Evolutionary conservation across 1,140 invertebrate species (phyloP), one percentile per base, ranked within the genome.

Genomic region (Drosophila insularis): DNA sequence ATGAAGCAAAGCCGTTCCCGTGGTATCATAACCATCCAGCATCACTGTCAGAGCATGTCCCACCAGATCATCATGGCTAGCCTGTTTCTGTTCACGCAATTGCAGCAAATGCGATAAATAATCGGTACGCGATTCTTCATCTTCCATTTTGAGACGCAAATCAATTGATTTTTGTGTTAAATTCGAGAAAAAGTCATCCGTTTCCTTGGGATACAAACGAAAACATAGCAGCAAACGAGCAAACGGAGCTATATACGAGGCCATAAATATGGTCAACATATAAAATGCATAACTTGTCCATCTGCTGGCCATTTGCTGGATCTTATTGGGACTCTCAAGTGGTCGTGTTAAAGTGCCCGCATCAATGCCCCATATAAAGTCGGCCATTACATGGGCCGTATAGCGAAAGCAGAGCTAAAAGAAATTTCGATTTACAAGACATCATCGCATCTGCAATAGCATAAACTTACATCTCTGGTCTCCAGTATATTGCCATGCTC

Each of bases 21-120:
- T 78, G 0, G 95, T 95, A 43, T 95, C 95, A 69, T 93, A 95
- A 8, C 94, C 94, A 78, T 94, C 94, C n/a, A 94, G 46, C 66
- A 94, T 91, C 27, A 94, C 93, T 0, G 93, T 90, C 2, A 93
- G 71, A 4, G 93, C 90, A 82, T 94, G 93, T 2, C 93, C 92
- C 37, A 94, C 90, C 3, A 96, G 92, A 78, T 95, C 93, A 23
- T 94, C 92, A 7, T 94, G 93, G 0, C 87, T 89, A n/a, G 94
- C 92, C 64, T 92, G 90, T 81, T 81, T 91, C 61, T 85, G 92
- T 63, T 90, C 77, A 3, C 80, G 78, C 53, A 93, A 56, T 11
- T 91, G 74, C 19, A 93, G 66, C 55, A 93, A 31, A 62, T 92
- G 75, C 2, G 92, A 86, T 0, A 93, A 63, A 50, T 92, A 93